Base-by-base conservation (phyloP, 2,797 vertebrate species). In the Chaunax sp. region DNA sequence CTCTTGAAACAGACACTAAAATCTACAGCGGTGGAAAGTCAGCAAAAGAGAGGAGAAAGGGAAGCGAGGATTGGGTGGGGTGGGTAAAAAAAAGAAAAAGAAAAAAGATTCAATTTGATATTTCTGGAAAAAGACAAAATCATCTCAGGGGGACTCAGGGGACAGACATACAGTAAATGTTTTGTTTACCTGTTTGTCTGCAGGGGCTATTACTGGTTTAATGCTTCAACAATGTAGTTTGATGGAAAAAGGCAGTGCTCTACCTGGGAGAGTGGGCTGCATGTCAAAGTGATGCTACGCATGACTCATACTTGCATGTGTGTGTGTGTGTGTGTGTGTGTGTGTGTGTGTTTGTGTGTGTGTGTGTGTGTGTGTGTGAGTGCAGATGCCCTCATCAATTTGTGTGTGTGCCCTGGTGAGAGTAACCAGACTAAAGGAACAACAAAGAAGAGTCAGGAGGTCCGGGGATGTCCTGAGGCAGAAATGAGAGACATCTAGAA, bases 111-210 rank as follows among this genome's bases (percentile, higher is more conserved):
- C 23, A 50, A 74, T 77, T 49, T 58, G 69, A 63, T 70, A 76
- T 81, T 84, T 82, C 28, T 64, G 58, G 73, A 81, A 54, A 30
- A 16, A 75, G 55, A 46, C 18, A 45, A 76, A 80, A 60, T 19
- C 67, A 14, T 71, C 57, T 71, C 44, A 40, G 2, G 15, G 47
- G 52, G 35, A 35, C 33, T 72, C 22, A 1, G 14, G 54, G 53
- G 63, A 46, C 41, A 50, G 69, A 64, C 26, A 19, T 66, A 33
- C 73, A 81, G 68, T 78, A 72, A 80, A 55, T 22, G 23, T 75
- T 82, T 57, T 72, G 72, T 83, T 83, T 76, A 79, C 53, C 75
- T 67, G 75, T 77, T 81, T 75, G 45, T 69, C 59, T 72, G 64
- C 75, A 58, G 72, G 66, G 75, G 67, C 68, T 76, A 66, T 69